These are phyloP conservation scores for Drosophila acutilabella DNA, from an alignment of 2,888 invertebrate genomes.

Conservation along the genomic window DNA sequence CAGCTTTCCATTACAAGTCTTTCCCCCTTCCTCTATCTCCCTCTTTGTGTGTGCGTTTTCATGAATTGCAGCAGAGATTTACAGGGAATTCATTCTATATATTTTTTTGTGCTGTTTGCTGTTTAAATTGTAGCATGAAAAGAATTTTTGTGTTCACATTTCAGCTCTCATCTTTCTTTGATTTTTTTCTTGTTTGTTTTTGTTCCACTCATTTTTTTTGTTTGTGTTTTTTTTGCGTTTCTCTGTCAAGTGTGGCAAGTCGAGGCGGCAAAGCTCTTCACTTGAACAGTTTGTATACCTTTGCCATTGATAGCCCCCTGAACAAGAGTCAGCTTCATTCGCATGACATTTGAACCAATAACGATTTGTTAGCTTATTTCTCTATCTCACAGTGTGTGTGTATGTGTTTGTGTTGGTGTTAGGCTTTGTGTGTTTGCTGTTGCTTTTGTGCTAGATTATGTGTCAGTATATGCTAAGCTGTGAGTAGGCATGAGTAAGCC, in stretches of 20 bases:
- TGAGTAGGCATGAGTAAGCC: conserved; percentile 26
- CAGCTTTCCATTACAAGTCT: conserved; percentile 24
- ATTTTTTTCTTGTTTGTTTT: conserved; percentile 6
- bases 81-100: conserved; percentile 29
- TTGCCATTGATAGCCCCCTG: conserved; percentile 60
- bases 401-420: not conserved
- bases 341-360: conserved; percentile 54
- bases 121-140: conserved; percentile 75
- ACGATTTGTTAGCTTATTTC: conserved; percentile 32
- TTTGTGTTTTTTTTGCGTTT: not conserved
- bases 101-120: conserved; percentile 55
- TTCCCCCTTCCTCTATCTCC: not conserved
- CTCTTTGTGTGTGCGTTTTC: conserved; percentile 31
- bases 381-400: conserved; percentile 1
- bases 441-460: conserved; percentile 35
- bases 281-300: conserved; percentile 53
- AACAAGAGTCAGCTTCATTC: conserved; percentile 46
- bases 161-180: conserved; percentile 52
- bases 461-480: conserved; percentile 38
- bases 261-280: conserved; percentile 49
- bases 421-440: conserved; percentile 7
- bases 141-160: conserved; percentile 70
- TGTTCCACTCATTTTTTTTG: conserved; percentile 3
- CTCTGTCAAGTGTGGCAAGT: conserved; percentile 70
- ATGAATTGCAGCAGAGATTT: conserved; percentile 57